phyloP scores from a whole-genome alignment of 2,113 vertebrate species.

The Hucho hucho region DNA sequence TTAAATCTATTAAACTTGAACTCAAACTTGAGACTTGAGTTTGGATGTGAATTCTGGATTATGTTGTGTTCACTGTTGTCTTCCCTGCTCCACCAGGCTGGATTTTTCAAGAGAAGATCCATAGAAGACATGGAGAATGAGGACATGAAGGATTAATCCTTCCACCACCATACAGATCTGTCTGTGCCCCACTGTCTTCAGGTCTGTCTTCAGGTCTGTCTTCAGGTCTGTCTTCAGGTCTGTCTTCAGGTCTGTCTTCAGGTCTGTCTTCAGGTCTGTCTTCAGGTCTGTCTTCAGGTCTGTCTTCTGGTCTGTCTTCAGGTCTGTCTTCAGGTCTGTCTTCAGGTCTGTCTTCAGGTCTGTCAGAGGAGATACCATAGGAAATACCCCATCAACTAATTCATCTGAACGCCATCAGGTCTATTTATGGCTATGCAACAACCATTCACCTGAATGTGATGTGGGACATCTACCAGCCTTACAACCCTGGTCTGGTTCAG shows the following conservation, averaged over 20 bases:
- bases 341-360: slow-evolving; percentile 13
- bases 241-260: slow-evolving; percentile 11
- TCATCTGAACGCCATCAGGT: slow-evolving; percentile 17
- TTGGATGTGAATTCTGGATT: neutral
- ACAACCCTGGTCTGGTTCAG: neutral
- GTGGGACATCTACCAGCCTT: neutral
- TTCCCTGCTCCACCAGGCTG: slow-evolving; percentile 59
- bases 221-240: slow-evolving; percentile 9
- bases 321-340: neutral
- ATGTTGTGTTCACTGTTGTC: slow-evolving; percentile 10
- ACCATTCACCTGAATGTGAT: neutral
- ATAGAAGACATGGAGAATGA: slow-evolving; percentile 70
- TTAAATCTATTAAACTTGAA: neutral
- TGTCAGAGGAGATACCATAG: slow-evolving; percentile 19
- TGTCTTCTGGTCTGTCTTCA: neutral
- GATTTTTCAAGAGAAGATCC: slow-evolving; percentile 79
- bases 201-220: slow-evolving; percentile 8
- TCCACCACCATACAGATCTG: slow-evolving; percentile 14
- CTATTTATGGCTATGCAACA: too few relatives aligned
- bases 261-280: slow-evolving; percentile 16
- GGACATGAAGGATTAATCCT: slow-evolving; percentile 63
- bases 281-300: slow-evolving; percentile 15
- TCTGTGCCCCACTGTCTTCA: slow-evolving; percentile 21
- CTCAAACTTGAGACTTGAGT: neutral
- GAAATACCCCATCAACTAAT: slow-evolving; percentile 6